Conservation (phyloP, 2,113 vertebrate species). For the Vulpes ferrilata region DNA sequence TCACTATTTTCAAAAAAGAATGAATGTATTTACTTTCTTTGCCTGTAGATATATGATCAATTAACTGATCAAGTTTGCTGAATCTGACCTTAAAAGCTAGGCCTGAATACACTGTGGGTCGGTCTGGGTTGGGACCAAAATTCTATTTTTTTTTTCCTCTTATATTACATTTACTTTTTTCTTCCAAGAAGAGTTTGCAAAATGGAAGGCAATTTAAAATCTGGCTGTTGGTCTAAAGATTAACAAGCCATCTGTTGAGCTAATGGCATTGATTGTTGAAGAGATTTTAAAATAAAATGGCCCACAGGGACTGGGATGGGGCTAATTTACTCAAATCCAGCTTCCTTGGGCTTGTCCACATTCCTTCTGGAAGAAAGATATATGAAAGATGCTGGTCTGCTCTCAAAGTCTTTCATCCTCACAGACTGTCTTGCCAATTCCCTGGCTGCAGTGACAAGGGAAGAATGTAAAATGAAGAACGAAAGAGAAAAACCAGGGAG, state of each 20-base stretch:
- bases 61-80: background rate
- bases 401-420: background rate
- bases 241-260: background rate
- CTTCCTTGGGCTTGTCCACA: background rate
- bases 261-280: conserved; percentile 36
- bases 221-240: background rate
- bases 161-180: background rate
- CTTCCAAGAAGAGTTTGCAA: conserved; percentile 28
- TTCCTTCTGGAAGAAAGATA: conserved; percentile 39
- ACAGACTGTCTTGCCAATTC: background rate
- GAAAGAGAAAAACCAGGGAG: background rate
- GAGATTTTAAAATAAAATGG: conserved; percentile 58
- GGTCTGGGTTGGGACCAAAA: background rate
- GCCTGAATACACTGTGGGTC: background rate
- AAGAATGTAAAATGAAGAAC: background rate
- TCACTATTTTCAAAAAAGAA: conserved; percentile 44
- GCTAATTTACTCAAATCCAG: background rate
- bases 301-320: background rate
- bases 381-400: background rate
- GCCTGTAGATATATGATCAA: background rate
- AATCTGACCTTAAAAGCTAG: conserved; percentile 1
- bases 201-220: conserved; percentile 51
- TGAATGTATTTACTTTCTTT: conserved; percentile 41
- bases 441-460: background rate
- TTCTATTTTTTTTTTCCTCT: background rate